Percentiles rank a stretch among this genome's conserved stretches.
phyloP scores from a whole-genome alignment of 2,113 vertebrate species.

The Paradoxurus hermaphroditus region DNA sequence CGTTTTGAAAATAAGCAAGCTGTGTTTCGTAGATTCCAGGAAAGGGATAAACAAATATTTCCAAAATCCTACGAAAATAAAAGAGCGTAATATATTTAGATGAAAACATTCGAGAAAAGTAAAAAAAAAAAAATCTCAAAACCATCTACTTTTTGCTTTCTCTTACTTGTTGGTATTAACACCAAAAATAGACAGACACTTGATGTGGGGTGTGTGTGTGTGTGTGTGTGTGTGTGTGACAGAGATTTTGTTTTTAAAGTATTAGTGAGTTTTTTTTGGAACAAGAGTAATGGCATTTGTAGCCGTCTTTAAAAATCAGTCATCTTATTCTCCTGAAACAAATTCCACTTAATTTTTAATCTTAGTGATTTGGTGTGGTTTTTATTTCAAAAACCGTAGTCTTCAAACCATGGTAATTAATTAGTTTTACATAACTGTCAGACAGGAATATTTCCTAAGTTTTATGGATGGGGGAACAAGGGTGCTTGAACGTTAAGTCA shows the following conservation, averaged over 20 bases:
- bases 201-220: neutral
- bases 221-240: neutral
- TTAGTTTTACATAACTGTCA: slow-evolving; percentile 60
- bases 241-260: neutral
- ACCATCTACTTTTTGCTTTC: neutral
- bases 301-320: neutral
- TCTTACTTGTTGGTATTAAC: neutral
- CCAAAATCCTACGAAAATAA: neutral
- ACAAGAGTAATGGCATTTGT: neutral
- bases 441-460: slow-evolving; percentile 30
- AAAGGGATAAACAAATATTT: neutral
- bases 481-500: neutral
- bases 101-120: neutral
- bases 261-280: slow-evolving; percentile 12
- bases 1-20: slow-evolving; percentile 1
- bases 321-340: neutral
- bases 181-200: neutral
- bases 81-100: neutral
- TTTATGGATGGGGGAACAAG: slow-evolving; percentile 30
- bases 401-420: slow-evolving; percentile 56
- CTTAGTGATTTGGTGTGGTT: slow-evolving; percentile 48
- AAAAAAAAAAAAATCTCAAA: slow-evolving; percentile 32
- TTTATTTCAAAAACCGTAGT: slow-evolving; percentile 53
- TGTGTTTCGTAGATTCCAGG: neutral
- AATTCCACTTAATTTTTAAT: slow-evolving; percentile 52